These are phyloP conservation scores for Dione juno DNA, from an alignment of 2,888 invertebrate species.

Conservation along the genomic window DNA sequence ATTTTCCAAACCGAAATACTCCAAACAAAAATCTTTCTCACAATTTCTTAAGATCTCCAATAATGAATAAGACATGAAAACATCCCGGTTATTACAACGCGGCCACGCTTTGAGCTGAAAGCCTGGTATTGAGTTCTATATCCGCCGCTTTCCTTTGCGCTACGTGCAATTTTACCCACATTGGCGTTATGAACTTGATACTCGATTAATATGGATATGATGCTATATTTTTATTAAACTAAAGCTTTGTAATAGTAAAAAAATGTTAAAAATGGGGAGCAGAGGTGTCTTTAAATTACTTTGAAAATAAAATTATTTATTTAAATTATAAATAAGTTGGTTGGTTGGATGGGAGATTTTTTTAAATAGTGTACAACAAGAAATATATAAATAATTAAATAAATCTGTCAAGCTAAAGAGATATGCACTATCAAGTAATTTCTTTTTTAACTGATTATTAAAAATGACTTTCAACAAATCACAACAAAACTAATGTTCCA, in stretches of 20 bases:
- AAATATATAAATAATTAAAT: no score
- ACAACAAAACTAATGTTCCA: no score
- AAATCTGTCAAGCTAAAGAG: neutral
- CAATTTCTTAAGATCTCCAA: constrained; percentile 29
- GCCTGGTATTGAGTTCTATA: constrained; percentile 82
- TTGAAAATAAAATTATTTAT: no score
- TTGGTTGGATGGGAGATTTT: no score
- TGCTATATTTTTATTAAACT: neutral
- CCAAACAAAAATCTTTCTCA: constrained; percentile 21
- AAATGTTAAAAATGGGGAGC: neutral
- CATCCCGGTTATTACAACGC: constrained; percentile 67
- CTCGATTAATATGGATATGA: constrained; percentile 55
- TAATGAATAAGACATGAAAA: constrained; percentile 46
- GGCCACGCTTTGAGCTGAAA: constrained; percentile 72
- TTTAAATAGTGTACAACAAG: no score
- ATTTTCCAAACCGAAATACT: neutral
- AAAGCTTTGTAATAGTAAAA: neutral
- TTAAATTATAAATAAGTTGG: no score
- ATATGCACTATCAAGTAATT: neutral
- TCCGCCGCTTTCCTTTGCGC: constrained; percentile 82
- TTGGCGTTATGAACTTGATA: constrained; percentile 71
- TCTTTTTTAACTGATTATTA: neutral
- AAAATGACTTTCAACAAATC: neutral
- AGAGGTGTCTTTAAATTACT: neutral
- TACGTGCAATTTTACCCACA: constrained; percentile 80